Base-by-base conservation (phyloP, 2,797 vertebrate species). In the Trachurus trachurus region DNA sequence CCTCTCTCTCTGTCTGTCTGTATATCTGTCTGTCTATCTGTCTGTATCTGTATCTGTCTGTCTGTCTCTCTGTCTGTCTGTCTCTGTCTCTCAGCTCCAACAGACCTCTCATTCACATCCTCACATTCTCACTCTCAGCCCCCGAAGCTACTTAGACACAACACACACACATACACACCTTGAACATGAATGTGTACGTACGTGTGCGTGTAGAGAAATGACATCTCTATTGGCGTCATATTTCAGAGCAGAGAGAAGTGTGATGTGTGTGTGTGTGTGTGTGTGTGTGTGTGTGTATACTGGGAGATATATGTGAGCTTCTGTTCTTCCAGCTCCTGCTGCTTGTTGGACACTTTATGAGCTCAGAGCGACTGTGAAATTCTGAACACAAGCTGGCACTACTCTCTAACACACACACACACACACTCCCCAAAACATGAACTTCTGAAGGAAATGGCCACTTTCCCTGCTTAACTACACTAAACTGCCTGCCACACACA, bases 301-400 rank as follows among this genome's bases (percentile, higher is more conserved):
- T n/a, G n/a, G 58, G 21, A 6, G 66, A 71, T 57, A 61, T 34
- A 66, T 45, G 19, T 65, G 31, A 79, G 81, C 59, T 69, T 9
- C 31, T 74, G 47, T 72, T 31, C 69, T 74, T 62, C 61, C 61
- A 74, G 77, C 17, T 53, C 52, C 72, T 59, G 57, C 53, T 74
- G 66, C 65, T 79, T 84, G 60, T 73, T 65, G 72, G 53, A 79
- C 62, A 81, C 45, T 83, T 83, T 75, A 86, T 63, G 75, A 80
- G 81, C 69, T 76, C 78, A 42, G 66, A 77, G 58, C 4, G 31
- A 71, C 83, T 67, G 63, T 83, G 52, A 79, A 76, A 70, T 68
- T 42, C 60, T 1, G 0, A 80, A 59, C 49, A 77, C 66, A 74
- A 72, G 65, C 73, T 83, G 78, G 71, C 69, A 53, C 65, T 39